These are phyloP conservation scores for Hecatera dysodea DNA, from an alignment of 2,888 invertebrate genomes.

Conservation along the genomic window DNA sequence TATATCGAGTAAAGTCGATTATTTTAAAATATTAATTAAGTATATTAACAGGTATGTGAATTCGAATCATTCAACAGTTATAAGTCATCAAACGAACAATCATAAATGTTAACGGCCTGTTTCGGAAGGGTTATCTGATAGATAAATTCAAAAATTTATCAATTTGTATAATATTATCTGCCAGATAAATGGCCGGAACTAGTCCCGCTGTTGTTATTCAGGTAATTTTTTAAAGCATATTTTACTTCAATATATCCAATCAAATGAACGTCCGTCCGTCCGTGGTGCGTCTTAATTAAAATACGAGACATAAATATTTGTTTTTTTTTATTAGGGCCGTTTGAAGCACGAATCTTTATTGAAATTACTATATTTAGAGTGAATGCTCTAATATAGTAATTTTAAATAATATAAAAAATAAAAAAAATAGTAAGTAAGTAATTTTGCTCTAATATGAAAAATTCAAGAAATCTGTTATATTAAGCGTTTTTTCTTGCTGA, in stretches of 20 bases:
- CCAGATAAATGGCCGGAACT: slow-evolving; percentile 1
- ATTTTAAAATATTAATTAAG: slow-evolving; percentile 18
- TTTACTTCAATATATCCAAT: no score
- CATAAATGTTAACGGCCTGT: not conserved
- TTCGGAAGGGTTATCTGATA: not conserved
- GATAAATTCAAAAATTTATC: not conserved
- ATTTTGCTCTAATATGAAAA: no score
- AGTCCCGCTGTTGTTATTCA: not conserved
- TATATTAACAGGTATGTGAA: slow-evolving; percentile 6
- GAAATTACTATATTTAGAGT: not conserved
- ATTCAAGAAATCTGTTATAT: not conserved
- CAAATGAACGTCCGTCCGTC: no score
- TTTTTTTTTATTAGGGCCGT: not conserved
- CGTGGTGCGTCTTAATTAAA: no score
- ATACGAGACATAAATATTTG: slow-evolving; percentile 11
- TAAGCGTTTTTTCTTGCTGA: not conserved
- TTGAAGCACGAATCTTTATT: not conserved
- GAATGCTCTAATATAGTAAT: no score
- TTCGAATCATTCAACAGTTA: not conserved
- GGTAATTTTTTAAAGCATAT: no score
- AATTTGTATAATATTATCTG: not conserved
- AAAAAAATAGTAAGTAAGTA: no score
- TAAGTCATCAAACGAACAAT: slow-evolving; percentile 7
- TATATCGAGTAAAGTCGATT: slow-evolving; percentile 29
- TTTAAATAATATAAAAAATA: no score